Evolutionary conservation across 2,797 vertebrate species (phyloP).

Genomic region (Odontamblyopus rebecca): DNA sequence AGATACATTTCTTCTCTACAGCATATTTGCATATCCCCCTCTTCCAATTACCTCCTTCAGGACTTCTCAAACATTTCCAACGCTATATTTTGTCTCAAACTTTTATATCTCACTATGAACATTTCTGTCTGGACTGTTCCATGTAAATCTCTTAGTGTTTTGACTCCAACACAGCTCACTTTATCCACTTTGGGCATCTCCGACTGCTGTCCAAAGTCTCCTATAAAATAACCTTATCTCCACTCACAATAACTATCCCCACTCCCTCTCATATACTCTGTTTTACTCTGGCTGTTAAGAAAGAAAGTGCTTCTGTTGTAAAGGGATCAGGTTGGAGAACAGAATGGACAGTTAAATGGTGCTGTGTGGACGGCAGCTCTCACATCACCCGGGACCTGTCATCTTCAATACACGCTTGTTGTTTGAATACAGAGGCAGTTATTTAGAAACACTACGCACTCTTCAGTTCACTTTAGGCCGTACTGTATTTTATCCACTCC

Average conservation of each 20-base stretch:
- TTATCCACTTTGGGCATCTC: slow-evolving; percentile 35
- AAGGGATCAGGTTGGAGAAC: slow-evolving; percentile 21
- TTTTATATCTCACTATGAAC: slow-evolving; percentile 27
- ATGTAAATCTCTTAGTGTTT: slow-evolving; percentile 38
- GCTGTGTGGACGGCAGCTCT: slow-evolving; percentile 30
- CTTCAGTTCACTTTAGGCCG: slow-evolving; percentile 41
- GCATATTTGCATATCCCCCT: not conserved
- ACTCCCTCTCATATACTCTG: slow-evolving; percentile 14
- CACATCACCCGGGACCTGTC: slow-evolving; percentile 26
- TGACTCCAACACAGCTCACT: slow-evolving; percentile 20
- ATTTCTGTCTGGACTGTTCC: slow-evolving; percentile 18
- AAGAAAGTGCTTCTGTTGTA: slow-evolving; percentile 1
- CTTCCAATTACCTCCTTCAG: not conserved
- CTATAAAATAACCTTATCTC: slow-evolving; percentile 11
- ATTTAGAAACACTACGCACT: slow-evolving; percentile 41
- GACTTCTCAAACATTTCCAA: slow-evolving; percentile 16
- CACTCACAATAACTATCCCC: not conserved
- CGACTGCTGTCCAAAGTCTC: slow-evolving; percentile 29
- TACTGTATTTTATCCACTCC: slow-evolving; percentile 10
- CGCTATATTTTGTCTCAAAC: not conserved
- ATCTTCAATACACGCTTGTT: slow-evolving; percentile 14
- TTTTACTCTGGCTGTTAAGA: slow-evolving; percentile 14
- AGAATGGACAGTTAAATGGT: slow-evolving; percentile 29
- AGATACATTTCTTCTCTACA: not conserved
- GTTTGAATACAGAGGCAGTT: slow-evolving; percentile 18